Percentiles rank a stretch among this genome's conserved stretches.
These are phyloP conservation scores for Trichonephila clavata DNA, from an alignment of 1,140 invertebrate genomes.

Conservation along the genomic window DNA sequence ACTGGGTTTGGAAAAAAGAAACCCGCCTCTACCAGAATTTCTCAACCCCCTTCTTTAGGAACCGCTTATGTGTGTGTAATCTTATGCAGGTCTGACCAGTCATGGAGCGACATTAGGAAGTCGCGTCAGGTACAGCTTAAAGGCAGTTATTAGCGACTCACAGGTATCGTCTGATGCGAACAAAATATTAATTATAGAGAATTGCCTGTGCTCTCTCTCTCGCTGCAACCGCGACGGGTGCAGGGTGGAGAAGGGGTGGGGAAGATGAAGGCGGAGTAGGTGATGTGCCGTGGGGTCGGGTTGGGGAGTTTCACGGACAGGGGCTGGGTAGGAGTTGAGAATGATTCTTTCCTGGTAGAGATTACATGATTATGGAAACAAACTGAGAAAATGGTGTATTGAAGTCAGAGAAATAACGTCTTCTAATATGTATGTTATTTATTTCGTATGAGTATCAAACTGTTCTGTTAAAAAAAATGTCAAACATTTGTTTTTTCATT, in stretches of 20 bases:
- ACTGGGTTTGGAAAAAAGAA: neutral
- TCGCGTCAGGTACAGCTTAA: constrained; percentile 64
- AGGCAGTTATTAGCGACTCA: constrained; percentile 68
- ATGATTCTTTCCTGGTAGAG: neutral
- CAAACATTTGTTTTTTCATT: too few relatives aligned
- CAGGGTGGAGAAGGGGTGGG: constrained; percentile 33
- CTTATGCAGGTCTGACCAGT: constrained; percentile 37
- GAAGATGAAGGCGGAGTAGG: constrained; percentile 54
- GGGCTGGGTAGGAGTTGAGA: neutral
- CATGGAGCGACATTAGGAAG: constrained; percentile 51
- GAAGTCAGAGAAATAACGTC: too few relatives aligned
- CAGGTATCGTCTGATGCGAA: constrained; percentile 50
- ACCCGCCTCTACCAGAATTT: neutral
- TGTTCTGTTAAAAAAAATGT: too few relatives aligned
- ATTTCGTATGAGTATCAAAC: too few relatives aligned
- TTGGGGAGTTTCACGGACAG: constrained; percentile 34
- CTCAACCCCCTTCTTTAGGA: constrained; percentile 20
- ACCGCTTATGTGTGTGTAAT: constrained; percentile 1
- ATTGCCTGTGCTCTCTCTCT: neutral
- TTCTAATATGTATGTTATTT: too few relatives aligned
- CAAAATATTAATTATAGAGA: constrained; percentile 68
- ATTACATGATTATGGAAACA: too few relatives aligned
- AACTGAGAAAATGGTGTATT: too few relatives aligned
- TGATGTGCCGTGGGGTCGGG: constrained; percentile 43
- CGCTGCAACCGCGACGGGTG: neutral